Conservation (phyloP, 2,888 invertebrate genomes). For the Heliconius sara region DNA sequence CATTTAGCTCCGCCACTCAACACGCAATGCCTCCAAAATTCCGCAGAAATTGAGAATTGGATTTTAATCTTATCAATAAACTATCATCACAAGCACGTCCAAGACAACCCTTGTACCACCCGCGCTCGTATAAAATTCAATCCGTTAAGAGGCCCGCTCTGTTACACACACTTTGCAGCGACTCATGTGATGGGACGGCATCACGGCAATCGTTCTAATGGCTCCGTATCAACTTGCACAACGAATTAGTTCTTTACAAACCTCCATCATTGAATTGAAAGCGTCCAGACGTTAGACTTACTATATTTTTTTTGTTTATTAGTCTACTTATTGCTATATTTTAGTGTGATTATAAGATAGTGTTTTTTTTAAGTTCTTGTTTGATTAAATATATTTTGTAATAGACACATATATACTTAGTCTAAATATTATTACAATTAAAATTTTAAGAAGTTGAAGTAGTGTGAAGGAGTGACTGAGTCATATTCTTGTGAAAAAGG, state of each 20-base stretch:
- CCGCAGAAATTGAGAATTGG: no score
- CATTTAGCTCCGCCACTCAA: no score
- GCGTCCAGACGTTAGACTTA: slow-evolving; percentile 62
- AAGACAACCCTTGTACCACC: slow-evolving; percentile 36
- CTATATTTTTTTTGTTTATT: slow-evolving; percentile 38
- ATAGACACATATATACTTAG: no score
- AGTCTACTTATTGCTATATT: slow-evolving; percentile 26
- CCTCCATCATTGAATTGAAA: slow-evolving; percentile 76
- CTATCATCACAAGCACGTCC: not conserved
- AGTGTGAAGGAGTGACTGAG: no score
- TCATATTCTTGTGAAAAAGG: no score
- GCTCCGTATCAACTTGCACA: slow-evolving; percentile 69
- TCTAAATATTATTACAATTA: no score
- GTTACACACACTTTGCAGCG: slow-evolving; percentile 52
- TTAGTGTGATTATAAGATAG: slow-evolving; percentile 8
- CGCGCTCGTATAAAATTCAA: slow-evolving; percentile 67
- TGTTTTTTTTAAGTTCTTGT: not conserved
- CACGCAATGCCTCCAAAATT: no score
- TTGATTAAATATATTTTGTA: not conserved
- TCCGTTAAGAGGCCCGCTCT: slow-evolving; percentile 73
- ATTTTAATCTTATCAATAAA: not conserved
- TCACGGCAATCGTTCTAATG: slow-evolving; percentile 81
- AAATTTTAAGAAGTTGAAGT: no score
- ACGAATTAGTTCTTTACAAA: slow-evolving; percentile 79
- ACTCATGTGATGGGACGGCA: slow-evolving; percentile 70